phyloP scores from a whole-genome alignment of 1,140 invertebrate genomes.

The Leptinotarsa undecemlineata region DNA sequence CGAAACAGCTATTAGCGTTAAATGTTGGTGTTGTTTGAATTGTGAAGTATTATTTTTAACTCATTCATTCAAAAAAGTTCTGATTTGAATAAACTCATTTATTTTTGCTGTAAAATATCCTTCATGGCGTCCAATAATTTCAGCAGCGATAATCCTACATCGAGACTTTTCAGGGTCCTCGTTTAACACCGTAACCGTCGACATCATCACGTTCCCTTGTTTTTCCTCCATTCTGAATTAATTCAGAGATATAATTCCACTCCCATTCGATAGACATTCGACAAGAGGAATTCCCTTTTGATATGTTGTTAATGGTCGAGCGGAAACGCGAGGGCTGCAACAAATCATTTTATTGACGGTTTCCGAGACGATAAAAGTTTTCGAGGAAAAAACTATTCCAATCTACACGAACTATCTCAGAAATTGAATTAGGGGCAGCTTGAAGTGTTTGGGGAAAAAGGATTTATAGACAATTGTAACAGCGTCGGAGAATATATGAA shows the following conservation, averaged over 20 bases:
- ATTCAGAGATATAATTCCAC: conserved; percentile 15
- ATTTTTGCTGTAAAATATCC: background rate
- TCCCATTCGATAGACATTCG: conserved; percentile 17
- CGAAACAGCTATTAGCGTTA: too few relatives aligned
- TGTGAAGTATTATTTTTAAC: too few relatives aligned
- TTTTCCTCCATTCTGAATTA: conserved; percentile 13
- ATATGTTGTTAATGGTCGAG: conserved; percentile 23
- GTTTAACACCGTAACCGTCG: background rate
- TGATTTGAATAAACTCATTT: background rate
- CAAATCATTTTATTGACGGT: conserved; percentile 22
- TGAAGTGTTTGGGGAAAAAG: background rate
- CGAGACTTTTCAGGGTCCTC: background rate
- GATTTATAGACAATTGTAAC: background rate
- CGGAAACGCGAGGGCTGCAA: conserved; percentile 7
- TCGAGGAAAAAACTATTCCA: conserved; percentile 5
- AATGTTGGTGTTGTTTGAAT: too few relatives aligned
- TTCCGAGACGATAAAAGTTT: conserved; percentile 8
- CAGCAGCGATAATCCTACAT: background rate
- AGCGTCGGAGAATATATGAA: background rate
- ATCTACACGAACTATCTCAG: conserved; percentile 3
- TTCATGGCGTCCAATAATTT: background rate
- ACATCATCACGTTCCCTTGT: conserved; percentile 20
- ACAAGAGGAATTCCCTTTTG: conserved; percentile 16
- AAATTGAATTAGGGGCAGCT: conserved; percentile 8
- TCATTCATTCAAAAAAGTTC: too few relatives aligned